Evolutionary conservation across 2,113 vertebrate species (phyloP).

Genomic region (Phylloscopus trochiloides): DNA sequence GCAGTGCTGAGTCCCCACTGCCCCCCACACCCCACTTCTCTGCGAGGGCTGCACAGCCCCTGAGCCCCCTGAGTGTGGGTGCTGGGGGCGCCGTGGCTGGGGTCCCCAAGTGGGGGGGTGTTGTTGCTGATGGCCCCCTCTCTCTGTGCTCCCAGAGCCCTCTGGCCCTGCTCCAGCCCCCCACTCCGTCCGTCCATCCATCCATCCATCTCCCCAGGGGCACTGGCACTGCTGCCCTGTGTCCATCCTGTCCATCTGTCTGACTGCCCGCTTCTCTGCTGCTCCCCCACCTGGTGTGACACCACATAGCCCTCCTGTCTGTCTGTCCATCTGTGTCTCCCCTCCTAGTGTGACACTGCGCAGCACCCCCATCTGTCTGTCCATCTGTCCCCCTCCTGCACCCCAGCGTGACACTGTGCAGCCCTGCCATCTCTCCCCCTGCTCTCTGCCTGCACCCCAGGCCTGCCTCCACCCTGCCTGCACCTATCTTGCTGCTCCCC

Average conservation of each 20-base stretch:
- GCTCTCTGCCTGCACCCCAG: neutral
- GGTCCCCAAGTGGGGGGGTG: accelerated
- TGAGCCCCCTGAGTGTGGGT: neutral
- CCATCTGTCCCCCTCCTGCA: neutral
- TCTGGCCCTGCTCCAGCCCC: neutral
- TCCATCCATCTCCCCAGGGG: neutral
- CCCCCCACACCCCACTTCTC: neutral
- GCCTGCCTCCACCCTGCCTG: neutral
- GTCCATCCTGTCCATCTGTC: neutral
- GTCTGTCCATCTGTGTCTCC: neutral
- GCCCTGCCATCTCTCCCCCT: neutral
- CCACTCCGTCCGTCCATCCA: neutral
- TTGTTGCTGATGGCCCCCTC: neutral
- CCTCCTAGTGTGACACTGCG: neutral
- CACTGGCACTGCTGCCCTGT: neutral
- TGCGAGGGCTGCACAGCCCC: neutral
- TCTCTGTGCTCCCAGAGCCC: neutral
- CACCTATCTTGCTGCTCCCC: accelerated
- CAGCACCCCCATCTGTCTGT: neutral
- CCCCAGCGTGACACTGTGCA: neutral
- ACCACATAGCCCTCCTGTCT: neutral
- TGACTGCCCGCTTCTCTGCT: neutral
- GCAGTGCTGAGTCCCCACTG: accelerated
- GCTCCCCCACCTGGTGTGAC: neutral
- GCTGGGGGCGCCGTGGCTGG: neutral